A percentile compares a stretch with the other conserved stretches of the same genome.
Evolutionary conservation across 2,888 invertebrate species (phyloP).

Genomic region (Entomobrya multifasciata): DNA sequence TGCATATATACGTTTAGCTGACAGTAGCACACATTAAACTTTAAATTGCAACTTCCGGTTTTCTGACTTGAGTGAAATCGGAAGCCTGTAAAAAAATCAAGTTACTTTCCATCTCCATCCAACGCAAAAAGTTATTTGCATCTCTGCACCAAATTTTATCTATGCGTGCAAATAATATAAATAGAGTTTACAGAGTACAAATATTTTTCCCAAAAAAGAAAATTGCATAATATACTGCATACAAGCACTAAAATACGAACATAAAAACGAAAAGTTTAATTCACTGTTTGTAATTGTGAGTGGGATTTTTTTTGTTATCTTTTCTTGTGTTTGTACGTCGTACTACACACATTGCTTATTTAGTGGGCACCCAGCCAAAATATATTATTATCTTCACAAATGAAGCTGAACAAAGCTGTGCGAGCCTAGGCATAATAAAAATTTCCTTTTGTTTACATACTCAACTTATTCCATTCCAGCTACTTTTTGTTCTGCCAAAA

Average conservation of each 20-base stretch:
- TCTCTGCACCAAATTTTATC: not conserved
- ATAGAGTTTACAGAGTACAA: too few species aligned
- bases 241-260: not conserved
- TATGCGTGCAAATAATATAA: too few species aligned
- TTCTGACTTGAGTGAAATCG: not conserved
- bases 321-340: not conserved
- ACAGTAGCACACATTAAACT: too few species aligned
- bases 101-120: too few species aligned
- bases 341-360: not conserved
- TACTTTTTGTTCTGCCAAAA: slow-evolving; percentile 9
- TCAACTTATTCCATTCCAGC: not conserved
- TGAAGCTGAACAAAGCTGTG: slow-evolving; percentile 1
- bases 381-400: slow-evolving; percentile 11
- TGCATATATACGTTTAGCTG: too few species aligned
- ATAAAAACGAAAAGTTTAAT: not conserved
- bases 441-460: slow-evolving; percentile 26
- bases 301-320: not conserved
- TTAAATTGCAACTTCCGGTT: slow-evolving; percentile 22
- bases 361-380: slow-evolving; percentile 35
- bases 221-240: slow-evolving; percentile 1
- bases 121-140: too few species aligned
- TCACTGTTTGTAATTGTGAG: not conserved
- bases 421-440: not conserved
- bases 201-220: slow-evolving; percentile 9
- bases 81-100: not conserved